Evolutionary conservation across 2,888 invertebrate genomes (phyloP).

Genomic region (Prosopocoilus inquinatus): DNA sequence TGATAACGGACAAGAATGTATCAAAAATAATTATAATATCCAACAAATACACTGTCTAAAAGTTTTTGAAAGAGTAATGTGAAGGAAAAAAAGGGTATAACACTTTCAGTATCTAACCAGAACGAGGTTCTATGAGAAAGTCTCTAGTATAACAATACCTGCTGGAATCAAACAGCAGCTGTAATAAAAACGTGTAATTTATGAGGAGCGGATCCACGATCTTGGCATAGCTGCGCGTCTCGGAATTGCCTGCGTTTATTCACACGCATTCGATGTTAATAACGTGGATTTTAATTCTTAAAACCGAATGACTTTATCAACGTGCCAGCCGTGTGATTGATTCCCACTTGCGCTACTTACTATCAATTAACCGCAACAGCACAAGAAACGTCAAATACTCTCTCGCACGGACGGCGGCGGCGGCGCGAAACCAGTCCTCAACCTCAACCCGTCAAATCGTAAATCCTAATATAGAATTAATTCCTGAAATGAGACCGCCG

Average conservation of each 20-base stretch:
- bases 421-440: not conserved
- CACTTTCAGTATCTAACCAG: no score
- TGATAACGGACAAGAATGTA: no score
- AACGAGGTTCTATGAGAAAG: no score
- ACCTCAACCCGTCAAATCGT: no score
- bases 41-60: no score
- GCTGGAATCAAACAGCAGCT: not conserved
- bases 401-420: not conserved
- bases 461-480: no score
- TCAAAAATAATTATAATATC: no score
- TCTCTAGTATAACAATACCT: no score
- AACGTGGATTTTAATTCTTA: not conserved
- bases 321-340: not conserved
- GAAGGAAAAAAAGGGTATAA: no score
- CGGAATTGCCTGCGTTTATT: conserved; percentile 1
- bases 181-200: not conserved
- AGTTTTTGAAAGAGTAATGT: no score
- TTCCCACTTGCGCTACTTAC: not conserved
- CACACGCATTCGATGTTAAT: conserved; percentile 1
- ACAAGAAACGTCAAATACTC: not conserved
- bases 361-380: not conserved
- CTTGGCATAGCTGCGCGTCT: not conserved
- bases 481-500: not conserved
- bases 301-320: conserved; percentile 2
- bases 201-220: not conserved